A percentile compares a stretch with the other conserved stretches of the same genome.
These are phyloP conservation scores for Cydia amplana DNA, from an alignment of 1,140 invertebrate species.

Conservation along the genomic window DNA sequence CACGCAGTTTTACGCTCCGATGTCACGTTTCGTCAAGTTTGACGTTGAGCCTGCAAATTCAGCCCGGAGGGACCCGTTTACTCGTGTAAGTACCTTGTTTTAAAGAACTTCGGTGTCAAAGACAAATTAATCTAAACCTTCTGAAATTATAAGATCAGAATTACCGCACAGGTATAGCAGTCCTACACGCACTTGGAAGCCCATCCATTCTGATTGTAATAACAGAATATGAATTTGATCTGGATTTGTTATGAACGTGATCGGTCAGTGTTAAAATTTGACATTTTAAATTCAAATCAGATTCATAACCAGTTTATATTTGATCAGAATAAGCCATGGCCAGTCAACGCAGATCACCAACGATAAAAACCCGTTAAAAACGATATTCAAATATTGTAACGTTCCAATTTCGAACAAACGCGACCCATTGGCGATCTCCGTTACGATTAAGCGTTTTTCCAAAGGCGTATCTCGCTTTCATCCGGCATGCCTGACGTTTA, in stretches of 20 bases:
- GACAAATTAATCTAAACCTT: too few species aligned
- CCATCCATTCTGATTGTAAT: too few species aligned
- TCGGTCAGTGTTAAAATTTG: too few species aligned
- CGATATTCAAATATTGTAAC: conserved; percentile 4
- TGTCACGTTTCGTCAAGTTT: conserved; percentile 13
- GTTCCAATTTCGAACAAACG: conserved; percentile 10
- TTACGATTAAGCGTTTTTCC: conserved; percentile 21
- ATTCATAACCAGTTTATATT: too few species aligned
- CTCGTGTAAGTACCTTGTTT: not conserved
- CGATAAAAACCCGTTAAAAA: not conserved
- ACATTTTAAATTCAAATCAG: too few species aligned
- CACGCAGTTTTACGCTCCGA: too few species aligned
- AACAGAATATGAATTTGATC: too few species aligned
- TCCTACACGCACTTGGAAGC: too few species aligned
- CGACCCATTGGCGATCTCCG: conserved; percentile 2
- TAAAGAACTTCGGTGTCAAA: not conserved
- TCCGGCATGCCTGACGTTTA: conserved; percentile 24
- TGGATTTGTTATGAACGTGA: too few species aligned
- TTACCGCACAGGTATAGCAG: too few species aligned
- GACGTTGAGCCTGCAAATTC: not conserved
- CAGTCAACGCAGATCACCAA: not conserved
- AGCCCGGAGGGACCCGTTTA: not conserved
- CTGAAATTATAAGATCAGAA: too few species aligned
- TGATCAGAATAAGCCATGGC: too few species aligned
- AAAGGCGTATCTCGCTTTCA: conserved; percentile 31